Evolutionary conservation across 1,140 invertebrate genomes (phyloP).

Genomic region (Drosophila ironensis): DNA sequence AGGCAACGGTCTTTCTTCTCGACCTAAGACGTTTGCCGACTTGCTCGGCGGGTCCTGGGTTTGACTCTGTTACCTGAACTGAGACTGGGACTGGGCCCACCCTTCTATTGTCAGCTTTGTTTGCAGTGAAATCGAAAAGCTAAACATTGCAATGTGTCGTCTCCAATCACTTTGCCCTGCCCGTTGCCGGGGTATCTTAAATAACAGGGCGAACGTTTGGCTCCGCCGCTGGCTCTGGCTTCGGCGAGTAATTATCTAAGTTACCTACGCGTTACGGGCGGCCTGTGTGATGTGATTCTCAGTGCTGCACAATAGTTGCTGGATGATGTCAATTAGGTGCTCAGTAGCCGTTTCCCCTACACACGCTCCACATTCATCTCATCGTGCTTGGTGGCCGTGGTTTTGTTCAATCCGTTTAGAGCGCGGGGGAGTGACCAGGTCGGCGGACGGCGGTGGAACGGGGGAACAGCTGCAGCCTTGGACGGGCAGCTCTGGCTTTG

Average conservation of each 20-base stretch:
- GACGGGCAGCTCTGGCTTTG: neutral
- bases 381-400: conserved; percentile 38
- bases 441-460: too few species aligned
- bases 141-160: conserved; percentile 61
- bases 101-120: neutral
- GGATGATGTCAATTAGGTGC: conserved; percentile 46
- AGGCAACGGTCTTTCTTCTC: too few species aligned
- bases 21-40: too few species aligned
- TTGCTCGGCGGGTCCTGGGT: too few species aligned
- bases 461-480: neutral
- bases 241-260: conserved; percentile 49
- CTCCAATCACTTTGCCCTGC: conserved; percentile 13
- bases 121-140: conserved; percentile 62
- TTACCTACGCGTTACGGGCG: conserved; percentile 51
- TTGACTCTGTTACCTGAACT: too few species aligned
- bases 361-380: conserved; percentile 31
- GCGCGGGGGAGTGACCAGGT: neutral
- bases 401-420: conserved; percentile 3
- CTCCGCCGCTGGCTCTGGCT: too few species aligned
- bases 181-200: conserved; percentile 44
- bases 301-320: conserved; percentile 23
- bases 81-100: too few species aligned
- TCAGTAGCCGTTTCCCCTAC: conserved; percentile 14
- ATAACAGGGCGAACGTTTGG: conserved; percentile 12
- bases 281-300: too few species aligned